Conservation (phyloP, 2,888 invertebrate species). For the Lasioglossum oenotherae region DNA sequence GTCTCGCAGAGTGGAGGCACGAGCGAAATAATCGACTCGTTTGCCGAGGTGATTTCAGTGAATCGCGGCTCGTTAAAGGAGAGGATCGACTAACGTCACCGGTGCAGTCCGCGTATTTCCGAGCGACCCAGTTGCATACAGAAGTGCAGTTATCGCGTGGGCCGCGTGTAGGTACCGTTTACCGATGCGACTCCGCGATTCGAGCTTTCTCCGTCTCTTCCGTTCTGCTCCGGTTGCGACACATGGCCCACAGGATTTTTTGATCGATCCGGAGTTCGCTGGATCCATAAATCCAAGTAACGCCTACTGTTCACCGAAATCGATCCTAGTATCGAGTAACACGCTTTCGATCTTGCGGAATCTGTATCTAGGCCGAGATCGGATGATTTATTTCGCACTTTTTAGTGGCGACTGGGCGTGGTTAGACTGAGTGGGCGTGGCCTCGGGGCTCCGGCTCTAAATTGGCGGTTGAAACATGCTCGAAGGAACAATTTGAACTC, state of each 20-base stretch:
- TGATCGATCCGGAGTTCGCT: not conserved
- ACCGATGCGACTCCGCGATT: slow-evolving; percentile 53
- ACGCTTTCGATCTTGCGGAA: not conserved
- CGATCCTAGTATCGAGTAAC: not conserved
- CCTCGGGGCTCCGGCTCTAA: not conserved
- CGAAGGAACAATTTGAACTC: not conserved
- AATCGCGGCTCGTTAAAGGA: slow-evolving; percentile 48
- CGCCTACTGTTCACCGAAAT: not conserved
- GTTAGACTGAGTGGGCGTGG: not conserved
- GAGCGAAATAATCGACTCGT: slow-evolving; percentile 28
- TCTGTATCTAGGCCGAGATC: not conserved
- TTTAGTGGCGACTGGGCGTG: not conserved
- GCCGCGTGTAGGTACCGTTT: slow-evolving; percentile 54
- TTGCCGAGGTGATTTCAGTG: slow-evolving; percentile 31
- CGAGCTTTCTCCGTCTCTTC: slow-evolving; percentile 52
- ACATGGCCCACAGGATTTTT: slow-evolving; percentile 2
- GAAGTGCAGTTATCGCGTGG: slow-evolving; percentile 47
- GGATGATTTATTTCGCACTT: not conserved
- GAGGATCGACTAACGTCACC: slow-evolving; percentile 42
- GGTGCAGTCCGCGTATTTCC: slow-evolving; percentile 40
- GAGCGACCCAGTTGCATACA: slow-evolving; percentile 69
- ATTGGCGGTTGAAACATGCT: not conserved
- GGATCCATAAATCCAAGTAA: not conserved
- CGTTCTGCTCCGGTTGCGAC: slow-evolving; percentile 1
- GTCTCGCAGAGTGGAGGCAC: slow-evolving; percentile 1